Conservation (phyloP, 2,113 vertebrate species). For the Sceloporus tristichus region DNA sequence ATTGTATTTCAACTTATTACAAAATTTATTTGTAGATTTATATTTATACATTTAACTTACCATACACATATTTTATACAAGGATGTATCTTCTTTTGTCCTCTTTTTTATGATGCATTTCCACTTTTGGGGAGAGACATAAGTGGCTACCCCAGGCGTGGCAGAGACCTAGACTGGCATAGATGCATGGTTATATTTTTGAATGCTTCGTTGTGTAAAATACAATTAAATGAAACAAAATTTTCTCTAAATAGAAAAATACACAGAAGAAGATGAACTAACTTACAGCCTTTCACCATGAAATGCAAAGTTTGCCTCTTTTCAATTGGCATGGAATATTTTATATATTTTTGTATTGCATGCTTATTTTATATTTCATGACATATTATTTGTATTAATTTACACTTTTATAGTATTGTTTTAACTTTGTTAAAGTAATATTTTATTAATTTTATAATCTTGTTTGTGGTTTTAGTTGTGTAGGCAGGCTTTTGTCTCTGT, state of each 20-base stretch:
- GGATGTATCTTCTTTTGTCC: not conserved
- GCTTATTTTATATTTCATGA: no score
- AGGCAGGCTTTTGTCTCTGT: no score
- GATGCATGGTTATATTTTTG: not conserved
- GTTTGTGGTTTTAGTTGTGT: no score
- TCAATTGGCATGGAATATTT: not conserved
- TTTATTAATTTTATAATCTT: no score
- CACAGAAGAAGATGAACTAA: not conserved
- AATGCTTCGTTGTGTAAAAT: not conserved
- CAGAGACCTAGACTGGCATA: not conserved
- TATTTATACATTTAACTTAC: not conserved
- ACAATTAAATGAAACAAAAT: not conserved
- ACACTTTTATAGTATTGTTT: no score
- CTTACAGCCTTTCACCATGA: not conserved
- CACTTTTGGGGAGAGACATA: not conserved
- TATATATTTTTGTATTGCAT: not conserved
- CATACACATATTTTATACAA: not conserved
- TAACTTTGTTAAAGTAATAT: no score
- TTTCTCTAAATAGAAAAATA: not conserved
- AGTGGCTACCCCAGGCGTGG: not conserved
- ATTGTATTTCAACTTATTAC: not conserved
- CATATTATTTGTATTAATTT: no score
- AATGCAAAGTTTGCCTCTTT: not conserved
- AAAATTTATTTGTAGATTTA: not conserved
- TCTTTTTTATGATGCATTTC: not conserved